Evolutionary conservation across 2,797 vertebrate genomes (phyloP), one percentile per base, ranked within the genome.

Genomic region (Sebastes hopkinsi): DNA sequence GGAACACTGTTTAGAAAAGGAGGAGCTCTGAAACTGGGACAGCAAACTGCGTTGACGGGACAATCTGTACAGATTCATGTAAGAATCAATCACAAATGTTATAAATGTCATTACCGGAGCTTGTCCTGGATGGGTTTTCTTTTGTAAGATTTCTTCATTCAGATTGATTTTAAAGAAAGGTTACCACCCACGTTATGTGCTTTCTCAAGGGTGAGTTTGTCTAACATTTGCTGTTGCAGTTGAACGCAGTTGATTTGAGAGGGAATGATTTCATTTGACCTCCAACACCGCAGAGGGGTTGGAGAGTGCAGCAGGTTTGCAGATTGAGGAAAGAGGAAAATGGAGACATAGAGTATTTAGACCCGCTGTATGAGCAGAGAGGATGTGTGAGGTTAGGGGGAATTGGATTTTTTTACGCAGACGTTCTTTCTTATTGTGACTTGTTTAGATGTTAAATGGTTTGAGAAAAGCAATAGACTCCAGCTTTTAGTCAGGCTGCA

Each of bases 21-120:
- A 46, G 42, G 42, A 46, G 42, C 61, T 84, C 70, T 75, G 80
- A 65, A 72, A 90, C 42, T 82, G 78, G 87, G 78, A 79, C 85
- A 82, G 86, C 80, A 71, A 46, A 80, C 84, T 87, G 88, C 81
- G 75, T 85, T 90, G 88, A 87, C 79, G 91, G 92, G 93, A 95
- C 93, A 94, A 94, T 94, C 93, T 89, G 88, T 87, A 88, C 78
- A 90, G 82, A 83, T 86, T 88, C 75, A 79, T 77, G 61, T 81
- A 30, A 32, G 50, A 89, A 76, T 89, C 83, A 27, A 34, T 84
- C 81, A 79, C 36, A 67, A 46, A 55, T 58, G 36, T 77, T 34
- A 67, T 67, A 72, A 58, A 72, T 74, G 67, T 79, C 67, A 66
- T 83, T 80, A 56, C 46, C 68, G 64, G 34, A 86, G 62, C 66